Conservation (phyloP, 2,797 vertebrate genomes). For the Avahi laniger region DNA sequence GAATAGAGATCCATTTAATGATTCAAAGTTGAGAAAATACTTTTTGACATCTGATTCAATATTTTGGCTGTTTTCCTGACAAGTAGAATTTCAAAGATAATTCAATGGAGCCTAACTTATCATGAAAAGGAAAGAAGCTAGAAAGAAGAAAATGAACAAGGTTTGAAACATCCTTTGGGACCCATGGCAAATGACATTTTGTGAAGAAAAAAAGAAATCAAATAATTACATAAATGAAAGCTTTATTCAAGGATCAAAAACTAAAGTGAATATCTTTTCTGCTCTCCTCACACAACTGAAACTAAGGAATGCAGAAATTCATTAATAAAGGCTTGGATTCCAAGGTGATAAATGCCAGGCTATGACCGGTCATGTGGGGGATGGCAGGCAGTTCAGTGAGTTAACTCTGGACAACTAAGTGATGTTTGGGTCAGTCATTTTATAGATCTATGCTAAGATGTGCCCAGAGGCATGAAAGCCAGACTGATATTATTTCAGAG, state of each 20-base stretch:
- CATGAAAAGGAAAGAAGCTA: conserved; percentile 57
- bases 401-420: not conserved
- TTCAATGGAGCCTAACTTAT: conserved; percentile 34
- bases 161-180: conserved; percentile 62
- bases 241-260: conserved; percentile 11
- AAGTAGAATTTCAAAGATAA: conserved; percentile 67
- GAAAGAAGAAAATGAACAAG: conserved; percentile 48
- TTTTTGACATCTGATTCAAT: conserved; percentile 72
- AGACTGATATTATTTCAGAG: not conserved
- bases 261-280: not conserved
- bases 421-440: not conserved
- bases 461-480: not conserved
- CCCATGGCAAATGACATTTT: conserved; percentile 5
- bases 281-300: not conserved
- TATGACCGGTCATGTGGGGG: not conserved
- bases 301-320: not conserved
- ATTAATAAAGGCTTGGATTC: not conserved
- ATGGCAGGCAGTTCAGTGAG: not conserved
- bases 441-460: not conserved
- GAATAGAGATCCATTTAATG: conserved; percentile 61
- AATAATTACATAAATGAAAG: not conserved
- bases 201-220: conserved; percentile 45
- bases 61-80: conserved; percentile 60
- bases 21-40: conserved; percentile 65
- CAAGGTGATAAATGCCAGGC: not conserved